Conservation (phyloP, 2,113 vertebrate genomes). For the Ginglymostoma cirratum region DNA sequence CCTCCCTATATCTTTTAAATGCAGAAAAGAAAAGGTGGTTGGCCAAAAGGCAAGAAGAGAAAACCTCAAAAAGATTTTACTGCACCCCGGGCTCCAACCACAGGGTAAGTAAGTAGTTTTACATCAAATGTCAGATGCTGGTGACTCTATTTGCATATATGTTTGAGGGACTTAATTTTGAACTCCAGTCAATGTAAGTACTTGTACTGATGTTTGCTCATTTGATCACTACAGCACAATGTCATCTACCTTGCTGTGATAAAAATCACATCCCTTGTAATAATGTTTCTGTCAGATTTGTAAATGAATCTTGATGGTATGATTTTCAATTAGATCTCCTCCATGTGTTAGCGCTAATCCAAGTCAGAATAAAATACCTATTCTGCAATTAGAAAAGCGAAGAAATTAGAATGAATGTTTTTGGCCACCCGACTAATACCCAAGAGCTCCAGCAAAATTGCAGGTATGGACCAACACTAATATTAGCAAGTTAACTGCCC, state of each 20-base stretch:
- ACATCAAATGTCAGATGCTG: not conserved
- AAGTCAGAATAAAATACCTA: not conserved
- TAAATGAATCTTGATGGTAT: not conserved
- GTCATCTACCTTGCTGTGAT: not conserved
- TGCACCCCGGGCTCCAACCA: constrained; percentile 40
- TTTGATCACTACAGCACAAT: not conserved
- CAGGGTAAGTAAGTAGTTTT: constrained; percentile 41
- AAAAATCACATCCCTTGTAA: not conserved
- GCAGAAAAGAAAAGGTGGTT: constrained; percentile 46
- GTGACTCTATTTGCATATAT: not conserved
- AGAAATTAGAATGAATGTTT: not conserved
- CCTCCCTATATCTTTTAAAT: not conserved
- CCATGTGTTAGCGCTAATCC: not conserved
- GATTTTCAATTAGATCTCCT: not conserved
- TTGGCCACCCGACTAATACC: not conserved
- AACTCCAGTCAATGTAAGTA: not conserved
- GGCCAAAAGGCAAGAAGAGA: constrained; percentile 47
- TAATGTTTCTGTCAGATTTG: not conserved
- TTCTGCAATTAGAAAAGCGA: not conserved
- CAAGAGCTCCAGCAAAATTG: not conserved
- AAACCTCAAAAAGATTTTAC: constrained; percentile 43
- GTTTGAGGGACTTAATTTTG: not conserved
- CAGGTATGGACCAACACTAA: not conserved
- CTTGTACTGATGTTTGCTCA: not conserved
- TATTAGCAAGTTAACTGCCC: not conserved